Conservation (phyloP, 2,888 invertebrate species). For the Rutpela maculata region DNA sequence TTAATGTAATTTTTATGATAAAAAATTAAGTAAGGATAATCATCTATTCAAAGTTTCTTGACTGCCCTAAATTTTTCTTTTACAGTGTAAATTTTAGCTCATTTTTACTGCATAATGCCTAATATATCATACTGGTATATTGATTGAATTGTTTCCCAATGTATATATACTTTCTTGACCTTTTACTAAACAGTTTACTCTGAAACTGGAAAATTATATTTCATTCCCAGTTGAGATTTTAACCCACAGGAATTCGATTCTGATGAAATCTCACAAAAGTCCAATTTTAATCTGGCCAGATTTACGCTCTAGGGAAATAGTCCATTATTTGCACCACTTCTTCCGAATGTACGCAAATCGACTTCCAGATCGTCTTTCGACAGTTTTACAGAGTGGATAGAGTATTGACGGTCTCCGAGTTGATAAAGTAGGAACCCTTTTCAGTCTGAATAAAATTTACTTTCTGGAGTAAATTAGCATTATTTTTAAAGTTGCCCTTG, state of each 20-base stretch:
- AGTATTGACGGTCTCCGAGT: neutral
- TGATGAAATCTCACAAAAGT: constrained; percentile 28
- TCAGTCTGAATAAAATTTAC: neutral
- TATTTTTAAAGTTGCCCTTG: neutral
- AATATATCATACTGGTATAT: too few relatives aligned
- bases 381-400: neutral
- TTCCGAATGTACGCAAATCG: constrained; percentile 14
- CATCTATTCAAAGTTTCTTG: too few relatives aligned
- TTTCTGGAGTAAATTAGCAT: constrained; percentile 2
- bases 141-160: neutral
- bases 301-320: constrained; percentile 18
- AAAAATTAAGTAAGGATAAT: too few relatives aligned
- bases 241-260: constrained; percentile 14
- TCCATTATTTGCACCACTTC: constrained; percentile 20
- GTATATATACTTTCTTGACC: neutral
- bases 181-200: constrained; percentile 8
- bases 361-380: constrained; percentile 11
- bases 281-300: constrained; percentile 24
- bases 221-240: neutral
- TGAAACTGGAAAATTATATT: constrained; percentile 17
- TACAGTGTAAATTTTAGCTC: too few relatives aligned
- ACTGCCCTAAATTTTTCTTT: too few relatives aligned
- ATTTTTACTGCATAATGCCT: too few relatives aligned
- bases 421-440: constrained; percentile 17
- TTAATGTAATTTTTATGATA: too few relatives aligned